These are phyloP conservation scores for Gorsachius goisagi DNA, from an alignment of 2,113 vertebrate genomes.

Conservation along the genomic window DNA sequence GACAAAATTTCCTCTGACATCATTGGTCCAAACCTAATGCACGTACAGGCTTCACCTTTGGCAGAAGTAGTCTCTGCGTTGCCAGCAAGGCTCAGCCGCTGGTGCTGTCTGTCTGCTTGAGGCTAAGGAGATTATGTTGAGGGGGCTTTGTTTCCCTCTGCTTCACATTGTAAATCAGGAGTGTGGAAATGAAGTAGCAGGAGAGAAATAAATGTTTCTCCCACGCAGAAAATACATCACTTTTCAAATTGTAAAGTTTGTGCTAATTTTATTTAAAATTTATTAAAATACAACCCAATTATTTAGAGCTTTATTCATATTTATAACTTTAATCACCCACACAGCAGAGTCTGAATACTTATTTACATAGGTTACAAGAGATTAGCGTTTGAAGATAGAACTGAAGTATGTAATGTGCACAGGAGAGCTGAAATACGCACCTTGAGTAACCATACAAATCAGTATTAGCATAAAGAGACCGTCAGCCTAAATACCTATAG, in stretches of 20 bases:
- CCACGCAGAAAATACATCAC: not conserved
- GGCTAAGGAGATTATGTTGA: not conserved
- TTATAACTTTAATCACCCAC: slow-evolving; percentile 21
- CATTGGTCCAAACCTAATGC: not conserved
- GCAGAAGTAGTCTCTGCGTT: not conserved
- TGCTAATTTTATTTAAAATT: slow-evolving; percentile 25
- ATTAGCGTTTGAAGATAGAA: slow-evolving; percentile 9
- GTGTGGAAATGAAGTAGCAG: not conserved
- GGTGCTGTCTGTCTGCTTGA: not conserved
- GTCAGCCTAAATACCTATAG: not conserved
- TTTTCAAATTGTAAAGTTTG: not conserved
- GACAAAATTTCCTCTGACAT: not conserved
- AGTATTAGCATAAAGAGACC: not conserved
- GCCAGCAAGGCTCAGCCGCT: not conserved
- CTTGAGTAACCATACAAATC: not conserved
- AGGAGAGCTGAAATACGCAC: slow-evolving; percentile 12
- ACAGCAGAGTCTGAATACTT: slow-evolving; percentile 1
- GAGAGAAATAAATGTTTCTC: not conserved
- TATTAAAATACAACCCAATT: slow-evolving; percentile 13
- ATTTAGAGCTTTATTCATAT: slow-evolving; percentile 19
- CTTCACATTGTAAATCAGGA: not conserved
- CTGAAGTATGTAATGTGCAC: not conserved
- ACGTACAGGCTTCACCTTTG: not conserved
- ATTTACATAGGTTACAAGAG: slow-evolving; percentile 16
- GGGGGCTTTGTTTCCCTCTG: not conserved